phyloP scores from a whole-genome alignment of 2,888 invertebrate genomes.

The Heliothis peltigera region DNA sequence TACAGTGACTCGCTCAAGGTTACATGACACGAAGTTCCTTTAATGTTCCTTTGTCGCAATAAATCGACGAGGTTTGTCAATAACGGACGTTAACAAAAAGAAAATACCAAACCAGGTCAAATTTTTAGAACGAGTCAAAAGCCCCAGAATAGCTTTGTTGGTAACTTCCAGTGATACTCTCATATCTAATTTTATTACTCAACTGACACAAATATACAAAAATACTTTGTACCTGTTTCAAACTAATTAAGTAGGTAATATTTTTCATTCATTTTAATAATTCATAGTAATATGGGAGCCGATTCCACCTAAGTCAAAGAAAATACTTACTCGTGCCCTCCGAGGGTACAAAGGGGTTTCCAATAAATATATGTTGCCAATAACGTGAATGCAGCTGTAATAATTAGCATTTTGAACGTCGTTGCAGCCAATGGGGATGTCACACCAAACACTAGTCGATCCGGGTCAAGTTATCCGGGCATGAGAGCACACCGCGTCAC shows the following conservation, averaged over 20 bases:
- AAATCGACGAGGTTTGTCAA: slow-evolving; percentile 5
- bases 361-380: background rate
- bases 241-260: no score
- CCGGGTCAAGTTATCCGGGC: slow-evolving; percentile 42
- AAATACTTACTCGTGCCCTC: no score
- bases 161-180: no score
- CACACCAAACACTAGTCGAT: slow-evolving; percentile 22
- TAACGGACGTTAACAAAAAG: background rate
- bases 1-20: slow-evolving; percentile 9
- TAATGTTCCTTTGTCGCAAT: slow-evolving; percentile 11
- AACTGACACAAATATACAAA: no score
- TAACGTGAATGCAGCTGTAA: background rate
- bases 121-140: no score
- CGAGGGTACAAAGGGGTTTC: no score
- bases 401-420: slow-evolving; percentile 5
- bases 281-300: no score
- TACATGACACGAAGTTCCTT: slow-evolving; percentile 2
- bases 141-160: no score
- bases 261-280: no score
- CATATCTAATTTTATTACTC: no score
- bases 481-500: slow-evolving; percentile 22
- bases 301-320: no score
- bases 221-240: no score
- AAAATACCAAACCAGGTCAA: background rate
- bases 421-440: slow-evolving; percentile 17